Evolutionary conservation across 2,797 vertebrate genomes (phyloP), one percentile per base, ranked within the genome.

Genomic region (Falco novaeseelandiae): DNA sequence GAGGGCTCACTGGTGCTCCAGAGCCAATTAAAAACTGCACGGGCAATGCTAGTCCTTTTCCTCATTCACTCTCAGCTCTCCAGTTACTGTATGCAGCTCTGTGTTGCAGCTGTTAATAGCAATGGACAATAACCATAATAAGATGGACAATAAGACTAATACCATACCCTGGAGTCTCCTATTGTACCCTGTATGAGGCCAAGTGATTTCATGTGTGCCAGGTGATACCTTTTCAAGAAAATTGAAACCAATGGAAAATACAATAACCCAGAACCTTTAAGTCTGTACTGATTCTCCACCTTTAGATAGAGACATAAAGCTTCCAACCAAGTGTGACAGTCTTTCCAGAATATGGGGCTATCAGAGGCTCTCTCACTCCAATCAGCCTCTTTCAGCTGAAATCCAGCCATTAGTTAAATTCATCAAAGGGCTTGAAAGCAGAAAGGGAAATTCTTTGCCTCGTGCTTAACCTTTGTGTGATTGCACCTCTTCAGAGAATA

Each of bases 401-500:
- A 91, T 73, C 88, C 93, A 90, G 63, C 89, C 88, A 84, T 93
- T 93, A 80, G 88, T 87, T 88, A 94, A 93, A 95, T 87, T 96
- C 96, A 89, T 96, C 95, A 93, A 67, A 82, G 88, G 90, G 30
- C 90, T 95, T 80, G 86, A 90, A 92, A 94, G 94, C 90, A 96
- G 84, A 89, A 94, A 86, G 89, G 74, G 93, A 87, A 89, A 74
- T 92, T 96, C 94, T 95, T 72, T 93, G 88, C 70, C 94, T 96
- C 2, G 5, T 88, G 73, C 95, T 96, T 97, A 95, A 96, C 96
- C 96, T 96, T 72, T 80, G 78, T 71, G 87, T 96, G 96, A 97
- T 96, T 96, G 93, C 87, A 93, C 46, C 93, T 97, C 94, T 95
- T 93, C 74, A 96, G 95, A 95, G 95, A 97, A 94, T 51, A 94